A percentile compares a stretch with the other conserved stretches of the same genome.
phyloP scores from a whole-genome alignment of 2,797 vertebrate genomes.

The Bryconaethiops microstoma region DNA sequence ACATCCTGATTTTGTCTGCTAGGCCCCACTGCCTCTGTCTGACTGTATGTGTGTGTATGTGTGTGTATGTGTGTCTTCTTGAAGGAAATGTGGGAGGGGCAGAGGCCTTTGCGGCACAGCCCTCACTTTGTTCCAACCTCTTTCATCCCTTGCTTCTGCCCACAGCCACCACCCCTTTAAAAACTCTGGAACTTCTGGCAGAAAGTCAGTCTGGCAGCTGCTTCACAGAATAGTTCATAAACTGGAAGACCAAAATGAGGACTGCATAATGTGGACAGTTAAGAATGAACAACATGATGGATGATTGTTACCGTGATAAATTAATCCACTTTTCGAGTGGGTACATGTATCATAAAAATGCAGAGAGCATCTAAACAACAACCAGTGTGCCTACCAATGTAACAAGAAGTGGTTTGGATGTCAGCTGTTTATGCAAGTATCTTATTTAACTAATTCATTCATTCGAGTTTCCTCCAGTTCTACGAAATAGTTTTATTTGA shows the following conservation, averaged over 20 bases:
- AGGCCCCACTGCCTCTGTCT: slow-evolving; percentile 53
- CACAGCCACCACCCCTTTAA: slow-evolving; percentile 17
- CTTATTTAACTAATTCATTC: background rate
- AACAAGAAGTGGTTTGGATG: background rate
- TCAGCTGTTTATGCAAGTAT: background rate
- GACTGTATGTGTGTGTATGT: slow-evolving; percentile 48
- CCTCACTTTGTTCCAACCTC: slow-evolving; percentile 49
- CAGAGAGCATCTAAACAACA: background rate
- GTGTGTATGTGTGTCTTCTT: slow-evolving; percentile 52
- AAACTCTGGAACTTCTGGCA: background rate
- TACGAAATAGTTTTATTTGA: too few relatives aligned
- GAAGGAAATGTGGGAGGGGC: slow-evolving; percentile 59
- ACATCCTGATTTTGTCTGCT: slow-evolving; percentile 88
- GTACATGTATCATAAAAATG: too few relatives aligned
- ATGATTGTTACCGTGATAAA: background rate
- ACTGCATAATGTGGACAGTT: background rate
- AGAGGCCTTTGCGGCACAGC: slow-evolving; percentile 51
- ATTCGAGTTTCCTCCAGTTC: too few relatives aligned
- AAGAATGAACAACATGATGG: too few relatives aligned
- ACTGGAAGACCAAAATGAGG: background rate
- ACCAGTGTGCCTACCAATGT: background rate
- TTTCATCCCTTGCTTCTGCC: slow-evolving; percentile 25
- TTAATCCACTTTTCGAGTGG: background rate
- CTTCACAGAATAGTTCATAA: background rate
- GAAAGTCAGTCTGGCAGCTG: background rate